phyloP scores from a whole-genome alignment of 1,140 invertebrate species.

The Drosophila bifasciata region DNA sequence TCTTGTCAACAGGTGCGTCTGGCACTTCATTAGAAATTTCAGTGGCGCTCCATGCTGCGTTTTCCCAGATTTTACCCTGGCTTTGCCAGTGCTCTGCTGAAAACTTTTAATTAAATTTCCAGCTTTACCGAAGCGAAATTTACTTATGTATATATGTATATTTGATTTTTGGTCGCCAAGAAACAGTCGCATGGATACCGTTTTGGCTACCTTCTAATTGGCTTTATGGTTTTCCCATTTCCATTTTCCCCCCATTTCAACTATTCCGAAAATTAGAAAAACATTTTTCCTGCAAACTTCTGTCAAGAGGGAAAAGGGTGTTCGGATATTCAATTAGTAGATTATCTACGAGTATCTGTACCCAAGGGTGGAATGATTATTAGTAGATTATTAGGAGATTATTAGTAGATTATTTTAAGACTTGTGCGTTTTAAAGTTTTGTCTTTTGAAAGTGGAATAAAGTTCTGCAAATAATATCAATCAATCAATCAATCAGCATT shows the following conservation, averaged over 20 bases:
- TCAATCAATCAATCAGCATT: not conserved
- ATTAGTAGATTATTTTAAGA: constrained; percentile 1
- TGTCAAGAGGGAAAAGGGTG: constrained; percentile 20
- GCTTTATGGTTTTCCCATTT: constrained; percentile 46
- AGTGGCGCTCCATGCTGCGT: constrained; percentile 19
- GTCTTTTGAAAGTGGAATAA: too few species aligned
- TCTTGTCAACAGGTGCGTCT: constrained; percentile 75
- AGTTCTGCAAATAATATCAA: too few species aligned
- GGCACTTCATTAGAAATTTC: constrained; percentile 69
- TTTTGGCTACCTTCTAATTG: constrained; percentile 51
- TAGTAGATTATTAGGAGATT: constrained; percentile 19
- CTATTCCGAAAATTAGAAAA: constrained; percentile 63
- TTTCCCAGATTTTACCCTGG: constrained; percentile 2
- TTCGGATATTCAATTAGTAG: constrained; percentile 41
- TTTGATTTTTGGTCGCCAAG: constrained; percentile 76
- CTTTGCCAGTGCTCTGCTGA: constrained; percentile 26
- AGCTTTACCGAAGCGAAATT: constrained; percentile 63
- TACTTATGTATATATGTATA: constrained; percentile 47
- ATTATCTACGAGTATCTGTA: constrained; percentile 28
- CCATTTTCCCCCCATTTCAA: constrained; percentile 61
- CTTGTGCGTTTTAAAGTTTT: too few species aligned
- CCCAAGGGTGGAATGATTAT: constrained; percentile 13
- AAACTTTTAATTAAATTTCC: constrained; percentile 79
- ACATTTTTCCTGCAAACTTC: constrained; percentile 37
- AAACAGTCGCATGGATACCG: constrained; percentile 70